Base-by-base conservation (phyloP, 2,797 vertebrate species). In the Picus viridis region DNA sequence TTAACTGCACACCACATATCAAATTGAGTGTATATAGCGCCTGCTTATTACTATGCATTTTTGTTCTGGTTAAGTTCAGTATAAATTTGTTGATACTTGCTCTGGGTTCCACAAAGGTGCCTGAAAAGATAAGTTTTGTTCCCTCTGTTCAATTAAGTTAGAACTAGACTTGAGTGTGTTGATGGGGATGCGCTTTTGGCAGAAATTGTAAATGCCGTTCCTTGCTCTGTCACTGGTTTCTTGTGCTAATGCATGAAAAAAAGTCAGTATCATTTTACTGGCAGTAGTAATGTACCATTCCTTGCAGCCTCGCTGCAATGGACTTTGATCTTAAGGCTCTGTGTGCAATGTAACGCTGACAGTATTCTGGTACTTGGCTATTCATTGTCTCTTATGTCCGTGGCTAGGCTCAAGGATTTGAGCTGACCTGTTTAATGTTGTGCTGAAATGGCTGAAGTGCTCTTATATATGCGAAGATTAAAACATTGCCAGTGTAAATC, bases 281-380 rank as follows among this genome's bases (percentile, higher is more conserved):
- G 9, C 36, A 34, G 15, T 54, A n/a, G 12, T 79, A 7, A 5
- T 41, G 41, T 65, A 36, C 36, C 7, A 5, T 90, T 71, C 62
- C 36, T 71, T 83, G 51, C 9, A 47, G 54, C 54, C 20, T 69
- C 75, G 32, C 27, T 81, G 51, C 56, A 49, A 16, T 51, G 51
- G 41, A 30, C 47, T 88, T 83, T 45, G 12, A 51, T 68, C 47
- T 22, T 27, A 26, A 59, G 26, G 24, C 36, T 39, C 13, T 62
- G 29, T 39, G 15, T 1, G 1, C 47, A 22, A 0, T 45, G 9
- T 77, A 43, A 32, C 47, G 6, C 32, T 58, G 18, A 23, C 36
- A 32, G 39, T 72, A 8, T 59, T 86, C 59, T 65, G 53, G 32
- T 85, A 43, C 65, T 85, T 65, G 59, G 51, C 36, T 87, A 53